Conservation (phyloP, 2,797 vertebrate species). For the Cygnus olor region DNA sequence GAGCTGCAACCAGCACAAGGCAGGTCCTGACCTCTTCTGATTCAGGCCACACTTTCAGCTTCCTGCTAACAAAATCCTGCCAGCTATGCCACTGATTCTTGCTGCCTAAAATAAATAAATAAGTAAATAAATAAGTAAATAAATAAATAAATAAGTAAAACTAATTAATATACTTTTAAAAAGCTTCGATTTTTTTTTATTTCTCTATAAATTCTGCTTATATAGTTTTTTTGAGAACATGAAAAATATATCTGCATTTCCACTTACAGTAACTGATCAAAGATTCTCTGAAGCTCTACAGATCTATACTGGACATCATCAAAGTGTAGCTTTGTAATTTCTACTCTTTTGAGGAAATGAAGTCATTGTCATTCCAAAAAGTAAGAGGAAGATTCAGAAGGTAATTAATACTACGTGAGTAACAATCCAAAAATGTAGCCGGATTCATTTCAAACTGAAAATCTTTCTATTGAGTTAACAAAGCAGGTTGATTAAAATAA, state of each 20-base stretch:
- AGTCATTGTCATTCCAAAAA: neutral
- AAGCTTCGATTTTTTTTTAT: neutral
- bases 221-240: neutral
- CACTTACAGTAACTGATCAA: neutral
- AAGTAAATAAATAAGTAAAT: too few species aligned
- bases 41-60: neutral
- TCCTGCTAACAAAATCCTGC: neutral
- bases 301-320: neutral
- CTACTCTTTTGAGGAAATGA: neutral
- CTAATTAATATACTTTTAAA: neutral
- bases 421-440: neutral
- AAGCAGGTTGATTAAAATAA: neutral
- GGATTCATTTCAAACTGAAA: neutral
- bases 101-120: neutral
- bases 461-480: neutral
- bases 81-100: neutral
- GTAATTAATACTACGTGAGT: neutral
- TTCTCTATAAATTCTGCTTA: neutral
- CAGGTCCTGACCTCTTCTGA: neutral
- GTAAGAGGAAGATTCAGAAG: neutral
- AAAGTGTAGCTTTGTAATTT: neutral
- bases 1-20: accelerated
- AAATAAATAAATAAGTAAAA: too few species aligned
- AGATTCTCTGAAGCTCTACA: neutral
- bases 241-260: neutral